Conservation (phyloP, 2,888 invertebrate genomes). For the Eupithecia inturbata region DNA sequence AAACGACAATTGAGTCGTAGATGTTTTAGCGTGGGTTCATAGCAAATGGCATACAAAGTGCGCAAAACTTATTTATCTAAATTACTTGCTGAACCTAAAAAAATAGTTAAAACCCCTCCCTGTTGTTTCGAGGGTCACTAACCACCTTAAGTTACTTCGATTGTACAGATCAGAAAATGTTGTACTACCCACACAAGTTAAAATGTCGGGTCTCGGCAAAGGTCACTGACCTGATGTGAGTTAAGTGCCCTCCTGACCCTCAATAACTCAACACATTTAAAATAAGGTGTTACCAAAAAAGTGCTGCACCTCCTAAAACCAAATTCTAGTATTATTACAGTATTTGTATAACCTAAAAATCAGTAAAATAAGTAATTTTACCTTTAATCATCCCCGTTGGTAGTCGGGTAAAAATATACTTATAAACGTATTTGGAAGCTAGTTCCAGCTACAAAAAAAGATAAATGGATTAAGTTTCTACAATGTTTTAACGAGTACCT, state of each 20-base stretch:
- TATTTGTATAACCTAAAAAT: background rate
- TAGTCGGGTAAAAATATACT: background rate
- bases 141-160: too few species aligned
- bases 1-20: too few species aligned
- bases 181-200: slow-evolving; percentile 4
- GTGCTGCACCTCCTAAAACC: background rate
- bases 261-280: background rate
- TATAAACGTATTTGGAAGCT: background rate
- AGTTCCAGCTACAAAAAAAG: background rate
- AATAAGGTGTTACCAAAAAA: background rate
- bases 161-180: background rate
- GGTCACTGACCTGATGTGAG: background rate
- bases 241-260: slow-evolving; percentile 1
- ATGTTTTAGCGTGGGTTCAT: too few species aligned
- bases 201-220: background rate
- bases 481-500: background rate
- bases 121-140: too few species aligned
- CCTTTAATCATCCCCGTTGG: too few species aligned
- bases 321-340: background rate
- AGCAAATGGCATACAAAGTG: too few species aligned
- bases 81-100: too few species aligned
- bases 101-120: too few species aligned
- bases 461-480: too few species aligned
- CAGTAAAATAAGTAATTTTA: background rate
- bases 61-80: too few species aligned